Conservation (phyloP, 2,113 vertebrate species). For the Charina bottae region DNA sequence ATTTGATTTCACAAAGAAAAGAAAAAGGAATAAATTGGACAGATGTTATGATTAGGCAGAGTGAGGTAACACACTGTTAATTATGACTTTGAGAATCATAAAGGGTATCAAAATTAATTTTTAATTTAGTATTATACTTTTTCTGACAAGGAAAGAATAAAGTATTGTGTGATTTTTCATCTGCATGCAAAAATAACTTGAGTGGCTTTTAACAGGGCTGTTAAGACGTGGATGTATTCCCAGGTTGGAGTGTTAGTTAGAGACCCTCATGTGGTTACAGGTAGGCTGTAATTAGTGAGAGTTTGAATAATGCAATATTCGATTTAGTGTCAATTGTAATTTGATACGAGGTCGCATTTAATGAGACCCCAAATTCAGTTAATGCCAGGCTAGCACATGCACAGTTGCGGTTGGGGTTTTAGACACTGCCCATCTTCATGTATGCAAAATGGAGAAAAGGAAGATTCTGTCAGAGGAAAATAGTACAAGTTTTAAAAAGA, state of each 20-base stretch:
- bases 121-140: neutral
- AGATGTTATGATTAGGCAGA: neutral
- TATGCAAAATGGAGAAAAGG: neutral
- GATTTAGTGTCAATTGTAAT: neutral
- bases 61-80: neutral
- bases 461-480: neutral
- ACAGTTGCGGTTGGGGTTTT: neutral
- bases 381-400: neutral
- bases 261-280: neutral
- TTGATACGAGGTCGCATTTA: neutral
- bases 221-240: neutral
- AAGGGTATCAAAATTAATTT: neutral
- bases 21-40: slow-evolving; percentile 55
- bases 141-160: neutral
- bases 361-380: neutral
- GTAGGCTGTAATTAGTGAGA: neutral
- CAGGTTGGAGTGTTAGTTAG: neutral
- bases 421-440: neutral
- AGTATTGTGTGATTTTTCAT: neutral
- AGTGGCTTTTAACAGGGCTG: neutral
- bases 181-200: neutral
- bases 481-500: neutral
- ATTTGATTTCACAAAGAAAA: slow-evolving; percentile 68
- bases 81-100: neutral
- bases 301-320: neutral